Evolutionary conservation across 1,140 invertebrate species (phyloP), one percentile per base, ranked within the genome.

Genomic region (Cyphomyrmex costatus): DNA sequence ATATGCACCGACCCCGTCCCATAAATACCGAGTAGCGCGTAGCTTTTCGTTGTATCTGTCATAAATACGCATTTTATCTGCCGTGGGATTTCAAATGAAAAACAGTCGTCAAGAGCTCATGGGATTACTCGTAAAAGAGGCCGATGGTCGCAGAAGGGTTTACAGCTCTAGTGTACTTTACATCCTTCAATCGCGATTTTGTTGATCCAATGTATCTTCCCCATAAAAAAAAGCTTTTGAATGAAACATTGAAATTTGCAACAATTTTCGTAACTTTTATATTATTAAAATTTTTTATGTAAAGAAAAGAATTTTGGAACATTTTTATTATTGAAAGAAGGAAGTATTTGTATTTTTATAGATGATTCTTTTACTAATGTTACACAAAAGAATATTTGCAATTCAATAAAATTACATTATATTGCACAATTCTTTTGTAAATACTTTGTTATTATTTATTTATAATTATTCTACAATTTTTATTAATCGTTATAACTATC

Each of bases 61-160:
- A 92, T 94, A 95, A 94, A 95, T 94, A 93, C 92, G 93, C 87
- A 92, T 93, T 94, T 94, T 92, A 94, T 93, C 91, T 92, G 86
- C 91, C 92, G 85, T 82, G 89, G 93, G 93, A 93, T 93, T 94
- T 91, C 71, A 92, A 92, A 94, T 94, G 93, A 95, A 94, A 94
- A 94, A 94, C 93, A 94, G 93, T 93, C 90, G 93, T 94, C 93
- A 94, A 93, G 91, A 93, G 93, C 93, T 93, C 92, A 88, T 88
- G 92, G 93, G 93, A 94, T 94, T 93, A 93, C 84, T 74, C 51
- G 87, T 90, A 90, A 92, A 93, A 93, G 91, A 87, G 88, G 91
- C 60, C 70, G 30, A 82, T 30, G 74, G 46, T 76, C 27, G 6
- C 21, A 73, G 53, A 42, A 85, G 51, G n/a, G 71, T 56, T 89